Evolutionary conservation across 2,113 vertebrate species (phyloP).

Genomic region (Notothenia rossii): DNA sequence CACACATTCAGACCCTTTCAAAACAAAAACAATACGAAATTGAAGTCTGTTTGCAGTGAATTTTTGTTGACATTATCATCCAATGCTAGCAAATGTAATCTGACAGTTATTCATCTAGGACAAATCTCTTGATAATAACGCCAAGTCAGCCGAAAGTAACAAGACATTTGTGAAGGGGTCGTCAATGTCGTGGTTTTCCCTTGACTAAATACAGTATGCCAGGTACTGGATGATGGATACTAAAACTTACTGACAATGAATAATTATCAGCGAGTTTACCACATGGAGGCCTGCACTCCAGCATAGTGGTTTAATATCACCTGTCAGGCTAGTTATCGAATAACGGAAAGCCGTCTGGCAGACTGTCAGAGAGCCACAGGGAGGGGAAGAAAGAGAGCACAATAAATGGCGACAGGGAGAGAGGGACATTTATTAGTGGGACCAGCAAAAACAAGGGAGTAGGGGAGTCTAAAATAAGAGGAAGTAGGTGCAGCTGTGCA

Average conservation of each 20-base stretch:
- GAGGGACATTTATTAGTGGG: slow-evolving; percentile 14
- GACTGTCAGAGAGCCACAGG: slow-evolving; percentile 1
- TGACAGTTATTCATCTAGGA: slow-evolving; percentile 23
- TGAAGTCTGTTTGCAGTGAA: neutral
- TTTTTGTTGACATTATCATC: neutral
- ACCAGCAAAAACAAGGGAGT: slow-evolving; percentile 61
- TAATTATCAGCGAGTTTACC: slow-evolving; percentile 36
- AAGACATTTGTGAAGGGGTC: slow-evolving; percentile 22
- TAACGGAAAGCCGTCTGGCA: slow-evolving; percentile 23
- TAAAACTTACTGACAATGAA: slow-evolving; percentile 36
- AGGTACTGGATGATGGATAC: slow-evolving; percentile 26
- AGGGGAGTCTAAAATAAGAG: slow-evolving; percentile 66
- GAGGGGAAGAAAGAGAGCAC: neutral
- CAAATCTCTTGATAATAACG: slow-evolving; percentile 26
- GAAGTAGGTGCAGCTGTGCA: slow-evolving; percentile 78
- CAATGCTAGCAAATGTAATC: slow-evolving; percentile 15
- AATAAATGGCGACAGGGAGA: slow-evolving; percentile 43
- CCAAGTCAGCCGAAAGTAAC: slow-evolving; percentile 20
- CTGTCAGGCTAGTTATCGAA: slow-evolving; percentile 40
- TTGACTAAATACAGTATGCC: slow-evolving; percentile 19
- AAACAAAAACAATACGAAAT: slow-evolving; percentile 16
- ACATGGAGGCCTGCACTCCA: slow-evolving; percentile 2
- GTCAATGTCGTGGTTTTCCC: slow-evolving; percentile 16
- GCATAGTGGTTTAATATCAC: slow-evolving; percentile 46
- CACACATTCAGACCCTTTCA: neutral